These are phyloP conservation scores for Adoxophyes honmai DNA, from an alignment of 1,140 invertebrate genomes.

Conservation along the genomic window DNA sequence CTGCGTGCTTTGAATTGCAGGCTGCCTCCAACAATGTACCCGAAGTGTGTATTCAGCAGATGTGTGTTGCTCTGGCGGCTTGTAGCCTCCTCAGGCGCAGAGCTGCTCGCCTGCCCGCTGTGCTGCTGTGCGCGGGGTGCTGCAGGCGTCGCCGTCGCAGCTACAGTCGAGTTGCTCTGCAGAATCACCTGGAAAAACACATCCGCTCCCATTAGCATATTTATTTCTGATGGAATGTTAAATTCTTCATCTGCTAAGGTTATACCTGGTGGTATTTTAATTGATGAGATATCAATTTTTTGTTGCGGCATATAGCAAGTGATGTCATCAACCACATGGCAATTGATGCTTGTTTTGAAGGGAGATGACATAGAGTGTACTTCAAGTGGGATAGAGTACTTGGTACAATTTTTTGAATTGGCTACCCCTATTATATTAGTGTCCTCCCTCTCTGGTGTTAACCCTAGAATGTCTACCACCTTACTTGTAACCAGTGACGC, in stretches of 20 bases:
- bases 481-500: conserved; percentile 2
- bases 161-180: not conserved
- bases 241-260: conserved; percentile 32
- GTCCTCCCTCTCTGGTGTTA: not conserved
- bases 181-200: conserved; percentile 40
- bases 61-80: too few species aligned
- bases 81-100: too few species aligned
- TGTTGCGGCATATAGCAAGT: too few species aligned
- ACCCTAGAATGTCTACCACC: not conserved
- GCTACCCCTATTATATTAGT: not conserved
- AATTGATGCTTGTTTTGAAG: not conserved
- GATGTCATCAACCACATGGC: not conserved
- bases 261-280: conserved; percentile 21
- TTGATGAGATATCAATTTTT: not conserved
- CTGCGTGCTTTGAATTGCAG: too few species aligned
- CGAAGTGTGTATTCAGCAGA: too few species aligned
- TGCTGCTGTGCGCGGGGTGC: too few species aligned
- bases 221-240: conserved; percentile 27
- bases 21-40: too few species aligned
- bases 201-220: conserved; percentile 36
- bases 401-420: not conserved
- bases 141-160: too few species aligned
- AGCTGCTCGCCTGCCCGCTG: too few species aligned
- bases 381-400: not conserved
- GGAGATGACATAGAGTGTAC: not conserved